A percentile compares a stretch with the other conserved stretches of the same genome.
phyloP scores from a whole-genome alignment of 2,113 vertebrate genomes.

The Neogobius melanostomus region DNA sequence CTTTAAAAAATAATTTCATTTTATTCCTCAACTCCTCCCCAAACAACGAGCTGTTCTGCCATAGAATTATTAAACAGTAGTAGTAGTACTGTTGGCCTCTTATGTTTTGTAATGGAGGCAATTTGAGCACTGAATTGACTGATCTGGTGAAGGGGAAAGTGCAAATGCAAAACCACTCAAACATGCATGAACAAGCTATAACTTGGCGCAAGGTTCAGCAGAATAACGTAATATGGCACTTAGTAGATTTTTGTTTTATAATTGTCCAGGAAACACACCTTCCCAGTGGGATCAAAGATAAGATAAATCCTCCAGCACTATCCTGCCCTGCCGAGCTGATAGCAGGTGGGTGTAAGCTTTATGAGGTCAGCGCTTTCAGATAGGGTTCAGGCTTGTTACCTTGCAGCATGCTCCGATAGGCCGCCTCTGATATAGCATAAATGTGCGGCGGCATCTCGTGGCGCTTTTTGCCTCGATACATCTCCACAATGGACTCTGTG shows the following conservation, averaged over 20 bases:
- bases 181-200: no score
- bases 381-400: slow-evolving; percentile 68
- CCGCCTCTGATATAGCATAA: slow-evolving; percentile 89
- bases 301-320: not conserved
- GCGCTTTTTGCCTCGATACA: slow-evolving; percentile 92
- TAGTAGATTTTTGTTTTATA: slow-evolving; percentile 40
- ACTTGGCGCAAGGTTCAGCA: no score
- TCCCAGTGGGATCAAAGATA: slow-evolving; percentile 48
- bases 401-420: slow-evolving; percentile 93
- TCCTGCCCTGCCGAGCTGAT: slow-evolving; percentile 24
- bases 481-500: slow-evolving; percentile 90
- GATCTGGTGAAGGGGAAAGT: no score
- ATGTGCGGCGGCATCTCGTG: slow-evolving; percentile 92
- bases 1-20: no score
- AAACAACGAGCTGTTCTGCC: no score
- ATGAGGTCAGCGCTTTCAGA: slow-evolving; percentile 27
- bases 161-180: no score
- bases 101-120: no score
- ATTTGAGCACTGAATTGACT: no score
- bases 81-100: no score
- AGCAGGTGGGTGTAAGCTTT: not conserved
- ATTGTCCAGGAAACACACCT: slow-evolving; percentile 38
- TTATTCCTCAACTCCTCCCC: no score
- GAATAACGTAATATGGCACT: not conserved
- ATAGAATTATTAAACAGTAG: no score